Evolutionary conservation across 2,797 vertebrate species (phyloP), one percentile per base, ranked within the genome.

Genomic region (Lutjanus argentimaculatus): DNA sequence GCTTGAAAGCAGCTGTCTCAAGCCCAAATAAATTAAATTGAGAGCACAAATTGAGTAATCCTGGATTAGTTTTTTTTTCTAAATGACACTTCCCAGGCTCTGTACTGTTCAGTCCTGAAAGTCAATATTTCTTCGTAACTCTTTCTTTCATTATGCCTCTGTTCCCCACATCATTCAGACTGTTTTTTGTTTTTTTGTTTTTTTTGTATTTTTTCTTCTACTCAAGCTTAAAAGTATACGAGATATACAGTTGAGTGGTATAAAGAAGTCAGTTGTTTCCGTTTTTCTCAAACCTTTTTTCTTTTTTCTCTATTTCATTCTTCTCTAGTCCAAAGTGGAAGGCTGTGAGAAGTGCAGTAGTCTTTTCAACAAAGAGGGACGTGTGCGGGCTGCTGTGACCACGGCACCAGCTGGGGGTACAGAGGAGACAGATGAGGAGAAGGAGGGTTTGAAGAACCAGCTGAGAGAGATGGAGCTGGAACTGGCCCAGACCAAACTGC

Each of bases 381-480:
- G 95, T 0, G 94, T 99, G 83, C 97, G 97, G 87, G 92, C 93
- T 4, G 68, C 92, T 6, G 88, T 80, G 43, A 82, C 69, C 53
- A 53, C 78, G 82, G 91, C 75, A 25, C 88, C 79, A 49, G 92
- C 80, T 0, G 96, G 94, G 45, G 94, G 92, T 0, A 90, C 95
- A 0, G 97, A 98, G 87, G 97, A 99, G 92, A 94, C 95, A 0
- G 98, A 99, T 0, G 97, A 99, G 89, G 98, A 99, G 94, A 99
- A 99, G 92, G 98, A 99, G 86, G 95, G 87, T 0, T 91, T 99
- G 91, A 97, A 98, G 93, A 98, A 96, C 92, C 99, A 99, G 95
- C 96, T 99, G 85, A 96, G 99, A 46, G 99, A 99, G 88, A 99
- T 99, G 98, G 99, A 99, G 90, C 96, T 99, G 52, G 98, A 99